Percentiles rank a stretch among this genome's conserved stretches.
Evolutionary conservation across 2,797 vertebrate species (phyloP).

Genomic region (Oceanodroma leucorhoa): DNA sequence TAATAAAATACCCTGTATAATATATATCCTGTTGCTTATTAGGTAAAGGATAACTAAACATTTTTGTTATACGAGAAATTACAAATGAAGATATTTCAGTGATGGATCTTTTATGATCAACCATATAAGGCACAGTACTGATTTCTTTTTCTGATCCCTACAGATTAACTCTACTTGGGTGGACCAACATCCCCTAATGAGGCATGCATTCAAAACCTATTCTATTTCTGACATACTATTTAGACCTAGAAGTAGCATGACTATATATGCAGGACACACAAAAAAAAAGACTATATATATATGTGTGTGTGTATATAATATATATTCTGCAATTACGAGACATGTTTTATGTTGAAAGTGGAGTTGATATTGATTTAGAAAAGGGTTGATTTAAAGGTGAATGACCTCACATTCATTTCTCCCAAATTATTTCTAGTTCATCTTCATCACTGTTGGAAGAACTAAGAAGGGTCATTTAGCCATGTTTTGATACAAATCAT

Average conservation of each 20-base stretch:
- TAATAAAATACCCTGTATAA: background rate
- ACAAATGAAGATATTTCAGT: background rate
- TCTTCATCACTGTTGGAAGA: background rate
- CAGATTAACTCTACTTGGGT: background rate
- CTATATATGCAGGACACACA: background rate
- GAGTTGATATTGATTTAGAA: background rate
- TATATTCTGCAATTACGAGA: conserved; percentile 3
- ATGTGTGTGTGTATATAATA: background rate
- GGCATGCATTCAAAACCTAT: background rate
- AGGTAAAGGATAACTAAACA: background rate
- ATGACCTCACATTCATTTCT: background rate
- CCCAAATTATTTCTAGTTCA: background rate
- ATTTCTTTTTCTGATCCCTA: background rate
- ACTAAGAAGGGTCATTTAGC: background rate
- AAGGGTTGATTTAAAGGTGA: background rate
- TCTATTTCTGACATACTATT: background rate
- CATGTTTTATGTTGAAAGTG: background rate
- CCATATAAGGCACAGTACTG: background rate
- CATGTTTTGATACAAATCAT: background rate
- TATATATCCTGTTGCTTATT: background rate
- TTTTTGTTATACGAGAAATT: background rate
- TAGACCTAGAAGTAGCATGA: background rate
- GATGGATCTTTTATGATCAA: background rate
- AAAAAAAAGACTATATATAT: background rate
- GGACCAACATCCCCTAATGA: background rate